Evolutionary conservation across 2,797 vertebrate genomes (phyloP), one percentile per base, ranked within the genome.

Genomic region (Spinibarbus caldwelli): DNA sequence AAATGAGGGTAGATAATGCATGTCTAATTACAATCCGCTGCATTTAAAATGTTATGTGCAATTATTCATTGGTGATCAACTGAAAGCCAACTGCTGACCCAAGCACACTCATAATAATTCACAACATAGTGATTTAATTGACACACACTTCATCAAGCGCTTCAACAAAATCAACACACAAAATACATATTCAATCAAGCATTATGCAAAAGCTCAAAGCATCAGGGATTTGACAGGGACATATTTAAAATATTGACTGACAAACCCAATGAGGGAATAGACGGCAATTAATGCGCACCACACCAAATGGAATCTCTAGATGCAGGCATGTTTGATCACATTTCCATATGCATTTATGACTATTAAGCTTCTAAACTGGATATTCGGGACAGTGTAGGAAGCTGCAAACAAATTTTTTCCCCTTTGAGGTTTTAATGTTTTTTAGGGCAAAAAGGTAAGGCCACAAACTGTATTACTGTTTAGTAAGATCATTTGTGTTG

Each of bases 161-260:
- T 78, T 23, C 21, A 83, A 76, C 36, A 79, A 45, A 57, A 73
- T 34, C 45, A 83, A 34, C 21, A 68, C 52, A 34, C 54, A 72
- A 49, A 47, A 83, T 83, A 66, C 77, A 85, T 79, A 85, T 85
- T 85, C 67, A 85, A 49, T 64, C 15, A 29, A 62, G 77, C 52
- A 64, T 64, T 85, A 85, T 79, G 67, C 79, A 76, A 54, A 73
- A 77, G 68, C 41, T 75, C 26, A 43, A 78, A 43, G 49, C 29
- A 2, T 72, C 47, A 57, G 34, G 54, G 19, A 67, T 49, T 8
- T 54, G 23, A 70, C 36, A 17, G 12, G 23, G 26, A 41, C 34
- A 10, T 29, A 59, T 41, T 77, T 31, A 31, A 21, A 64, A 23
- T 23, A 72, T 49, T 80, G 76, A 78, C 19, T 72, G 76, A 79